Evolutionary conservation across 2,888 invertebrate genomes (phyloP), one percentile per base, ranked within the genome.

Genomic region (Andrena dorsata): DNA sequence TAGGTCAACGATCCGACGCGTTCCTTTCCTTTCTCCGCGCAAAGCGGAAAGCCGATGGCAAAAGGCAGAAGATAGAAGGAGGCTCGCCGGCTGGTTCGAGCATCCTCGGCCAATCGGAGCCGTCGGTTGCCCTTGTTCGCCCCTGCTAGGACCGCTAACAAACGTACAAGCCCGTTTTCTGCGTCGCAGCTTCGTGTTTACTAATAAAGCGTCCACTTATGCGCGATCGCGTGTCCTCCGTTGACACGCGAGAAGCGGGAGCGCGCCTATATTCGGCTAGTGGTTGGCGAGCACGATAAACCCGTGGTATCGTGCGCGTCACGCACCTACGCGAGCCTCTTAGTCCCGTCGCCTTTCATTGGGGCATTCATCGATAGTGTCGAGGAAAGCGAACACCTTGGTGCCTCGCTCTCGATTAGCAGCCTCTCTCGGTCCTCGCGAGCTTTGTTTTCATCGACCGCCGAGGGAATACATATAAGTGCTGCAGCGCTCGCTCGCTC

Each of bases 31-130:
- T 76, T 75, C 41, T 47, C 16, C 51, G 56, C 26, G 23, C 56
- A 1, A 26, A 10, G 10, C 23, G 56, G 56, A 56, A 26, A 41
- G 56, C 23, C 4, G 56, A 51, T 20, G 51, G 20, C 7, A 51
- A 51, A 51, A 51, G 30, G 53, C 72, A 13, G 65, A 73, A 30
- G 56, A 64, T 23, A 58, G 75, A 76, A 71, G 84, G 77, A 66
- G 88, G 86, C 86, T 86, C 80, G 87, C 13, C 66, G 23, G 23
- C 79, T 85, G 70, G 79, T 82, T 35, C 64, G 81, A 85, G 41
- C 3, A 1, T 23, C 56, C 16, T 10, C 76, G 47, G 65, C 87
- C 88, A 88, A 88, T 88, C 66, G n/a, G 53, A 53, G 10, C 30
- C 58, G 16, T 28, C 41, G 16, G 41, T 41, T 5, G 41, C 5